Conservation (phyloP, 2,888 invertebrate genomes). For the Orchestes rusci region DNA sequence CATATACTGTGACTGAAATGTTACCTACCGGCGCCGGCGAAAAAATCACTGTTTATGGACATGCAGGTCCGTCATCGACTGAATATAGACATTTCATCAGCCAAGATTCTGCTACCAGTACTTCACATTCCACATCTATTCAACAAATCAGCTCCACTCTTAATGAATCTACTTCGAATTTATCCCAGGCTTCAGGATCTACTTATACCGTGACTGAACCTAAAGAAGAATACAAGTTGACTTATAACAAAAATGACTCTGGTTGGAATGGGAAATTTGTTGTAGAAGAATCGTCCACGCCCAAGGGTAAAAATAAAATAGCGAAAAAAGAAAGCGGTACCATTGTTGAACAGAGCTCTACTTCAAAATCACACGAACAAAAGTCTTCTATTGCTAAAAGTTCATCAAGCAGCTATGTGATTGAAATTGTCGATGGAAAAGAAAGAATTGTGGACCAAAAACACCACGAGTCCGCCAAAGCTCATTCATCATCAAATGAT, state of each 20-base stretch:
- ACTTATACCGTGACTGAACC: slow-evolving; percentile 43
- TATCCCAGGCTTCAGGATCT: slow-evolving; percentile 37
- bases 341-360: slow-evolving; percentile 34
- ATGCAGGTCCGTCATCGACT: slow-evolving; percentile 38
- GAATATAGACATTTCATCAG: slow-evolving; percentile 41
- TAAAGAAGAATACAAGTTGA: slow-evolving; percentile 38
- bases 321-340: slow-evolving; percentile 25
- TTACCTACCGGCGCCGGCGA: slow-evolving; percentile 41
- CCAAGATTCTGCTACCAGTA: slow-evolving; percentile 30
- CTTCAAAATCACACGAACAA: slow-evolving; percentile 46
- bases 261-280: slow-evolving; percentile 48
- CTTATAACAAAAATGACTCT: slow-evolving; percentile 43
- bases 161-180: slow-evolving; percentile 38
- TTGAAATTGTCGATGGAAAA: slow-evolving; percentile 60
- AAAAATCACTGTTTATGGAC: slow-evolving; percentile 41
- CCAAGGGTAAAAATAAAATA: slow-evolving; percentile 27
- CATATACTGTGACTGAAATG: slow-evolving; percentile 41
- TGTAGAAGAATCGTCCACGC: slow-evolving; percentile 38
- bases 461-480: slow-evolving; percentile 47
- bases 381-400: slow-evolving; percentile 53
- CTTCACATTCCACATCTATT: slow-evolving; percentile 34
- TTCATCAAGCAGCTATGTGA: slow-evolving; percentile 56
- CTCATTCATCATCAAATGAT: slow-evolving; percentile 38
- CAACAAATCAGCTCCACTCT: slow-evolving; percentile 40
- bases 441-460: slow-evolving; percentile 55